Evolutionary conservation across 2,888 invertebrate species (phyloP).

Genomic region (Melinaea menophilus): DNA sequence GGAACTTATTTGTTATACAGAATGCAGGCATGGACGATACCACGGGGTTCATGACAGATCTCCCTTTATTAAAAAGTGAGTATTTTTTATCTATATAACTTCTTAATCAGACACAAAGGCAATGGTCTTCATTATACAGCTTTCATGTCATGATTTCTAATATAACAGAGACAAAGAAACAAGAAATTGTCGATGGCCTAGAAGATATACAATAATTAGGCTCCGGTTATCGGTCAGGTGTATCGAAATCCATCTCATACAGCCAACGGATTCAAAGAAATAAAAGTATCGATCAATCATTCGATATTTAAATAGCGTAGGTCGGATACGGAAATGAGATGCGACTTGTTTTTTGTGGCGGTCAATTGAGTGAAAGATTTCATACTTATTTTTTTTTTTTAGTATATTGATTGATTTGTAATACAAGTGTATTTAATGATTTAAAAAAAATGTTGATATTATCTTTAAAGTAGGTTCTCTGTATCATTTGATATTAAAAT

Average conservation of each 20-base stretch:
- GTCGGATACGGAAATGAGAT: constrained; percentile 49
- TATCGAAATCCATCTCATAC: constrained; percentile 64
- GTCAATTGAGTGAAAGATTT: constrained; percentile 20
- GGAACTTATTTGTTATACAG: constrained; percentile 62
- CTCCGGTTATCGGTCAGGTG: constrained; percentile 71
- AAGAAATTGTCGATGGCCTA: constrained; percentile 61
- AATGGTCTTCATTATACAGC: not conserved
- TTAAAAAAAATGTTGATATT: not conserved
- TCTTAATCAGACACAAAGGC: too few species aligned
- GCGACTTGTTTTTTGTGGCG: constrained; percentile 30
- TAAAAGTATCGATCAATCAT: constrained; percentile 73
- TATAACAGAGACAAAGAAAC: constrained; percentile 21
- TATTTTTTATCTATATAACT: constrained; percentile 35
- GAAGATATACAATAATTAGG: constrained; percentile 73
- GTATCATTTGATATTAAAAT: not conserved
- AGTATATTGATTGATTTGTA: constrained; percentile 4
- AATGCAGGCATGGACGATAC: constrained; percentile 92
- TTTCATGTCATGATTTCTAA: constrained; percentile 9
- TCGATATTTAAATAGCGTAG: constrained; percentile 64
- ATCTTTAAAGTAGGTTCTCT: not conserved
- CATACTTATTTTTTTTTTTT: not conserved
- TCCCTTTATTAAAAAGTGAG: constrained; percentile 94
- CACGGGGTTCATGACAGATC: constrained; percentile 91
- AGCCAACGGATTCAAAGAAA: constrained; percentile 62
- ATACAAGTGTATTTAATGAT: constrained; percentile 4